These are phyloP conservation scores for Cremastinae sp. DNA, from an alignment of 2,888 invertebrate genomes.

Conservation along the genomic window DNA sequence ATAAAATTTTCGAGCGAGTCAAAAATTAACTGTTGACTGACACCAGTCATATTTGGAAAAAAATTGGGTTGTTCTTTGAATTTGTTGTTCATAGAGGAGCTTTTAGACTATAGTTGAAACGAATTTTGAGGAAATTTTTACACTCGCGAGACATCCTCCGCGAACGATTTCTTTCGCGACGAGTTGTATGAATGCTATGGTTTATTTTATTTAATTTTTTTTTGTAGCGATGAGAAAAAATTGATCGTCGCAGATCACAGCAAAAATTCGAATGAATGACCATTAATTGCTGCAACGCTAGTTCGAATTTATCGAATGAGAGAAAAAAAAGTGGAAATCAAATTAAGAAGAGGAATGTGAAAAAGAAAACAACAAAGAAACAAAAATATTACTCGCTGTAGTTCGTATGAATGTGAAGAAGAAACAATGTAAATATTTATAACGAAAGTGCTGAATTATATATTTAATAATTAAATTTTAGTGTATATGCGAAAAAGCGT, in stretches of 20 bases:
- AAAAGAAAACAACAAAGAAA: slow-evolving; percentile 10
- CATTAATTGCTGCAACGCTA: slow-evolving; percentile 42
- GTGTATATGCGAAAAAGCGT: slow-evolving; percentile 33
- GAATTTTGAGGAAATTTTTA: too few species aligned
- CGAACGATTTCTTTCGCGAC: too few species aligned
- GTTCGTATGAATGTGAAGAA: slow-evolving; percentile 36
- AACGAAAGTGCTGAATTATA: slow-evolving; percentile 62
- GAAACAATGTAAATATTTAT: slow-evolving; percentile 61
- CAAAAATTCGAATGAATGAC: slow-evolving; percentile 46
- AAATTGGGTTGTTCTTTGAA: neutral
- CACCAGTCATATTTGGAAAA: too few species aligned
- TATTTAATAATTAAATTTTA: slow-evolving; percentile 47
- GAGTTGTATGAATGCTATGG: too few species aligned
- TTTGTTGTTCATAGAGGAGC: too few species aligned
- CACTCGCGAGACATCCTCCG: too few species aligned
- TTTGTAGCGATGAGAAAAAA: too few species aligned
- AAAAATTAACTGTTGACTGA: too few species aligned
- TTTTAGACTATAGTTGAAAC: too few species aligned
- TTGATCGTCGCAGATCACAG: neutral
- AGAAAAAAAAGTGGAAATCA: slow-evolving; percentile 32
- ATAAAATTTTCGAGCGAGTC: too few species aligned
- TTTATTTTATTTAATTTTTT: too few species aligned
- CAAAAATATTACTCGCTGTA: slow-evolving; percentile 47
- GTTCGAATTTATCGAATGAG: slow-evolving; percentile 4
- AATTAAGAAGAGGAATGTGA: slow-evolving; percentile 4